These are phyloP conservation scores for Manis pentadactyla DNA, from an alignment of 2,797 vertebrate species.

Conservation along the genomic window DNA sequence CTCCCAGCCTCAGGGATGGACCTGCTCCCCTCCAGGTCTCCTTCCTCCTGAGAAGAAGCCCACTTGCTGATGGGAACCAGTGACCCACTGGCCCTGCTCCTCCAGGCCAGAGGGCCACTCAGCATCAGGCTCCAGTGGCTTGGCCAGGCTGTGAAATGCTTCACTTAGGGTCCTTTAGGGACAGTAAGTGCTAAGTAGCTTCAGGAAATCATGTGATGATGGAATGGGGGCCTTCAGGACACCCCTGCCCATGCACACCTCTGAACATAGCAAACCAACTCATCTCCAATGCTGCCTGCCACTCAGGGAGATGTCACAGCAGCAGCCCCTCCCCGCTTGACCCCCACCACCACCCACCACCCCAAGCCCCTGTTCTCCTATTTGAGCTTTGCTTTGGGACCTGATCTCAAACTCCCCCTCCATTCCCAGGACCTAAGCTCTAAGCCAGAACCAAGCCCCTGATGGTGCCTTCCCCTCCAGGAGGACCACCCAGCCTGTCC, in stretches of 20 bases:
- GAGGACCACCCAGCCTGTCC: background rate
- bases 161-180: background rate
- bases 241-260: background rate
- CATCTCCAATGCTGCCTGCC: background rate
- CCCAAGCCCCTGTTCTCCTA: background rate
- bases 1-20: background rate
- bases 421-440: background rate
- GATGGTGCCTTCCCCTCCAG: background rate
- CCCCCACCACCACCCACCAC: too few relatives aligned
- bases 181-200: constrained; percentile 7
- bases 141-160: background rate
- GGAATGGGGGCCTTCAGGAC: background rate
- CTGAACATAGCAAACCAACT: background rate
- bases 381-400: background rate
- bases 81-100: background rate
- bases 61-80: background rate
- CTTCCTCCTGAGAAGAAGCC: background rate
- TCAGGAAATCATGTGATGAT: constrained; percentile 19
- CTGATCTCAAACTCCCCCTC: background rate
- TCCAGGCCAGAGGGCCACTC: background rate
- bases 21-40: background rate
- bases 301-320: too few relatives aligned
- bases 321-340: background rate
- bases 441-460: background rate
- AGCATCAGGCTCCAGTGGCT: background rate